These are phyloP conservation scores for Phyllostomus discolor DNA, from an alignment of 2,113 vertebrate species.

Conservation along the genomic window DNA sequence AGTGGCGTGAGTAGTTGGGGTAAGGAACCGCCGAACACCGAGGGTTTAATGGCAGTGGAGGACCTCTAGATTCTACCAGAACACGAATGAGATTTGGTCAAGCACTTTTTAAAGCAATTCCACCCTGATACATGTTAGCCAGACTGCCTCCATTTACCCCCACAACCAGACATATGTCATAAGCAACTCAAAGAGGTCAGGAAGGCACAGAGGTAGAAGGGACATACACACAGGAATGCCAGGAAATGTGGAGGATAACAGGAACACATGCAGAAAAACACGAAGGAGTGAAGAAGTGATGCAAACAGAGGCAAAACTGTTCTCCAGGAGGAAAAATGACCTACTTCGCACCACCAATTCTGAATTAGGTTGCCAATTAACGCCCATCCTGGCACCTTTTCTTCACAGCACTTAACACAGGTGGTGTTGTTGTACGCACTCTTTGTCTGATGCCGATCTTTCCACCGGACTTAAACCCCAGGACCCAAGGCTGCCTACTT, in stretches of 20 bases:
- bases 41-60: accelerated
- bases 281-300: accelerated
- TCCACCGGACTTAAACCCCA: not conserved
- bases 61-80: not conserved
- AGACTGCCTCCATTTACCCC: too few relatives aligned
- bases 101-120: not conserved
- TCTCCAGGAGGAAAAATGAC: not conserved
- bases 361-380: too few relatives aligned
- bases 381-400: not conserved
- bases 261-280: too few relatives aligned
- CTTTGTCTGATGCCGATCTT: not conserved
- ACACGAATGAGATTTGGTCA: not conserved
- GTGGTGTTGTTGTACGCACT: not conserved
- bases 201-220: accelerated
- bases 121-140: not conserved
- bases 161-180: not conserved
- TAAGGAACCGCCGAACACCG: accelerated
- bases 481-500: not conserved
- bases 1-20: accelerated
- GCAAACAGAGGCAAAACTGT: not conserved
- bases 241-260: accelerated
- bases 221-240: accelerated
- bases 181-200: not conserved
- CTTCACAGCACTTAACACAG: not conserved
- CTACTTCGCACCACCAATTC: not conserved